Evolutionary conservation across 1,140 invertebrate genomes (phyloP), one percentile per base, ranked within the genome.

Genomic region (Zelostemma sp.): DNA sequence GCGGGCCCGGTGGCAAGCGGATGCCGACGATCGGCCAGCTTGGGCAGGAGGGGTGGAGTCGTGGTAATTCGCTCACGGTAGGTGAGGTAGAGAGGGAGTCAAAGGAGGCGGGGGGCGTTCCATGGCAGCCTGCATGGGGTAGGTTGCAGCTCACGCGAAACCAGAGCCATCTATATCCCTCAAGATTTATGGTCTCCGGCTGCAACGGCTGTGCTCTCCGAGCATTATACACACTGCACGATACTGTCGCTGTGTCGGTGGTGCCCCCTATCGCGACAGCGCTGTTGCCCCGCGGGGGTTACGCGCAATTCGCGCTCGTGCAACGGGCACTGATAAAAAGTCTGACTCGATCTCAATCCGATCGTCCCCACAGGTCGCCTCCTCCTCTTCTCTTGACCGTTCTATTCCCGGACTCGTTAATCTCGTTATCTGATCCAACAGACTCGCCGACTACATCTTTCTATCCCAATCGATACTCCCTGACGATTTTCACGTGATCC

Each of bases 131-230:
- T 68, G 84, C 80, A 85, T 85, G 84, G 84, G 82, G 83, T 84
- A 84, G 80, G 74, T 81, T 81, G 76, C 79, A 74, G 72, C 81
- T 82, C 81, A 81, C 78, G 82, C 78, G 84, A 85, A 82, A 82
- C 81, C 80, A 81, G 83, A 84, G 82, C 83, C 84, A 85, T 86
- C 84, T 86, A 83, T 85, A 86, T 84, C 79, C 81, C 70, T 14
- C 53, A 69, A 82, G 84, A 85, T 85, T 85, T 85, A 85, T 84
- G 83, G 78, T 74, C 79, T 82, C 78, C 75, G 78, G 75, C 75
- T 82, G 80, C 82, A 84, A 76, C 81, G 81, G 80, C 80, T 82
- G 73, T 66, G 80, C 76, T 79, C 74, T 73, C 73, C 76, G 76
- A 59, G 68, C 63, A 72, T 75, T 80, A 79, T 78, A n/a, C n/a